phyloP scores from a whole-genome alignment of 2,888 invertebrate species.

The Nemotelus pantherinus region DNA sequence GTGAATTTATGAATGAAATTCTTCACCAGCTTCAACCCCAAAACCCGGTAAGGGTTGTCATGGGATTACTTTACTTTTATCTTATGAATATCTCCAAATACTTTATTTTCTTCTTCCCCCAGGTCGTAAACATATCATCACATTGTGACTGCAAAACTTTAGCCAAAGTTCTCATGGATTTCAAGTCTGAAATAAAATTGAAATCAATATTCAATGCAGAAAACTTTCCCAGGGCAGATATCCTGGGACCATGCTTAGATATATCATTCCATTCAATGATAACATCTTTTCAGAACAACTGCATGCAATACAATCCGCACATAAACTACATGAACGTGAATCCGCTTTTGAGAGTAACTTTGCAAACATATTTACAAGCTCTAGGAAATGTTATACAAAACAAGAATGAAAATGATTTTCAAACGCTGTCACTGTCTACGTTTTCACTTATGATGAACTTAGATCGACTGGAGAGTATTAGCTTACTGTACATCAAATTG shows the following conservation, averaged over 20 bases:
- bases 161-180: conserved; percentile 60
- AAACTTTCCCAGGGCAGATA: conserved; percentile 66
- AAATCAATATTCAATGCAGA: conserved; percentile 66
- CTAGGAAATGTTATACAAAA: conserved; percentile 50
- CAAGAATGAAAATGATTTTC: conserved; percentile 10
- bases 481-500: conserved; percentile 63
- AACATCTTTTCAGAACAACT: conserved; percentile 63
- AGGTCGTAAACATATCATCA: conserved; percentile 62
- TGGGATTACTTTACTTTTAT: too few relatives aligned
- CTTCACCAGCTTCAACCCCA: too few relatives aligned
- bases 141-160: conserved; percentile 58
- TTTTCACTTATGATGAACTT: conserved; percentile 58
- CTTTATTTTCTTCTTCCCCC: conserved; percentile 47
- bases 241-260: conserved; percentile 67
- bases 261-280: conserved; percentile 67
- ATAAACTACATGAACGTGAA: conserved; percentile 64
- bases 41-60: too few relatives aligned
- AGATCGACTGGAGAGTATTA: conserved; percentile 58
- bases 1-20: too few relatives aligned
- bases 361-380: conserved; percentile 58
- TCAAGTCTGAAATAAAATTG: conserved; percentile 64
- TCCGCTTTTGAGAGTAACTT: conserved; percentile 61
- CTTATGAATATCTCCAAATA: background rate
- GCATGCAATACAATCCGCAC: conserved; percentile 63
- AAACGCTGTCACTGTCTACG: conserved; percentile 45